Evolutionary conservation across 2,113 vertebrate genomes (phyloP).

Genomic region (Ophiodon elongatus): DNA sequence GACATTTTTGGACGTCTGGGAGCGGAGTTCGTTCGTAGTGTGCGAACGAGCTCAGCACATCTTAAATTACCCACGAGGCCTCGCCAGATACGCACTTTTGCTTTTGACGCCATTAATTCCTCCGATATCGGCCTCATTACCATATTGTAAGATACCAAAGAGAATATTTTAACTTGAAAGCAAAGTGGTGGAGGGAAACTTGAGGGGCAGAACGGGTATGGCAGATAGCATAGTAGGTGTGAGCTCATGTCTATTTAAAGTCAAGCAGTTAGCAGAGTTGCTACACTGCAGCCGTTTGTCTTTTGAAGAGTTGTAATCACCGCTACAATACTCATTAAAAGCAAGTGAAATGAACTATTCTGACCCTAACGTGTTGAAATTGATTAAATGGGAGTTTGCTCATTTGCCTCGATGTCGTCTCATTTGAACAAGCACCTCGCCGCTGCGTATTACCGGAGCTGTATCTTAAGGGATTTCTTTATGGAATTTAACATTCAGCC

Average conservation of each 20-base stretch:
- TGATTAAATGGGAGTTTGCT: not conserved
- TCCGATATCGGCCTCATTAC: not conserved
- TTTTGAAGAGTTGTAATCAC: not conserved
- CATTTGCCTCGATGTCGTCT: not conserved
- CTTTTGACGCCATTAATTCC: not conserved
- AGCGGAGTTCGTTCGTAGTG: slow-evolving; percentile 10
- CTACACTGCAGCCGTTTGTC: slow-evolving; percentile 2
- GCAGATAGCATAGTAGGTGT: slow-evolving; percentile 1
- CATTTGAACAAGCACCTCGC: not conserved
- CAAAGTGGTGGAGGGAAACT: not conserved
- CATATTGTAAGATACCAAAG: slow-evolving; percentile 3
- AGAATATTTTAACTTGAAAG: not conserved
- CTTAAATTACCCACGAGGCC: slow-evolving; percentile 27
- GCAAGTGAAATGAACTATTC: not conserved
- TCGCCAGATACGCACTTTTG: not conserved
- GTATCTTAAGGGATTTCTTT: slow-evolving; percentile 20
- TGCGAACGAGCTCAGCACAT: slow-evolving; percentile 32
- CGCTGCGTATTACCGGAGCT: slow-evolving; percentile 2
- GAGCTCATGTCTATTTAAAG: slow-evolving; percentile 47
- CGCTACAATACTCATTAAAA: not conserved
- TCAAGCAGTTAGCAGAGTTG: slow-evolving; percentile 1
- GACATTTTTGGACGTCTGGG: slow-evolving; percentile 19
- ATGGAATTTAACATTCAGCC: slow-evolving; percentile 39
- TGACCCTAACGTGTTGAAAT: not conserved
- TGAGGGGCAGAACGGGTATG: not conserved